Base-by-base conservation (phyloP, 2,888 invertebrate species). In the Lymantria dispar region DNA sequence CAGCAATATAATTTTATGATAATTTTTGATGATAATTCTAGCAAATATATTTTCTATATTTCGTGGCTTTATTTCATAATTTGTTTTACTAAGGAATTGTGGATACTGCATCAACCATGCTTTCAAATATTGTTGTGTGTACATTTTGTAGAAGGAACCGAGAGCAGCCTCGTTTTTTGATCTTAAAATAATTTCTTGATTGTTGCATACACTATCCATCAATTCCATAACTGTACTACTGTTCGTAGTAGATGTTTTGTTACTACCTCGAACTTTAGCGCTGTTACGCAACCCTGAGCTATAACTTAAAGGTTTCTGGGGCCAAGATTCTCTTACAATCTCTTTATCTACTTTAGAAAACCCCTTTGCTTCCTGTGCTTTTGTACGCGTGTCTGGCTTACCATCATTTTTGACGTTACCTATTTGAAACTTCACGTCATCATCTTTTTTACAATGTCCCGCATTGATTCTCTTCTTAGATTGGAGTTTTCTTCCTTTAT, bases 21-120 rank as follows among this genome's bases (percentile, higher is more conserved):
- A 51, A 80, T 76, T 14, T 78, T 3, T 33, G 33, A 33, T 8
- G 33, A 22, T 22, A 22, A 22, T 22, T 33, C 8, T 33, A 33
- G 10, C 33, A 33, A 33, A 3, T 22, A 2, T 22, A 5, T 22
- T 22, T 5, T 22, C 22, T 22, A 3, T 22, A 22, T 22, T 22
- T 22, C 2, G 22, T 22, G 22, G 33, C 8, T 33, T 8, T 7
- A 7, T 33, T 33, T 33, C 8, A 7, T 10, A 33, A 1, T 33
- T 33, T 10, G 33, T 33, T 8, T 22, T 22, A 22, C n/a, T 10
- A 33, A 33, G 33, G 8, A 33, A 33, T 10, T 33, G 33, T 10
- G 33, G 33, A 51, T 72, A 73, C 13, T 85, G 80, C 36, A 88
- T 69, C 87, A 89, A 87, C 82, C 85, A 89, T 1, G 87, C 84